Percentiles rank a stretch among this genome's conserved stretches.
Evolutionary conservation across 1,140 invertebrate genomes (phyloP).

Genomic region (Hirudo medicinalis): DNA sequence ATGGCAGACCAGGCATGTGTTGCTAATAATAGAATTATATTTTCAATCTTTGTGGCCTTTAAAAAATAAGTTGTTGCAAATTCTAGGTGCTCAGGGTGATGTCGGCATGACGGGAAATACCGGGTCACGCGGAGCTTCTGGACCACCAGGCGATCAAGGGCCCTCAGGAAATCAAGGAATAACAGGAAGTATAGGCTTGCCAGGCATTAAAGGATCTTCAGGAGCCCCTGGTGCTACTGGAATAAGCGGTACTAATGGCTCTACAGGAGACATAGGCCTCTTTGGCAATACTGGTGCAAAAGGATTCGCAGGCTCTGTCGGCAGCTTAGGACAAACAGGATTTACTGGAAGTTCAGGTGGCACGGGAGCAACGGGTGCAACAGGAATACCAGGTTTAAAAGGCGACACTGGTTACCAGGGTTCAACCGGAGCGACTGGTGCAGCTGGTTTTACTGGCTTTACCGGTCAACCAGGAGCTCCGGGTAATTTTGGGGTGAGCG

Average conservation of each 20-base stretch:
- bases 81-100: neutral
- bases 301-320: neutral
- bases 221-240: constrained; percentile 49
- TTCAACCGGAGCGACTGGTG: constrained; percentile 2
- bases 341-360: neutral
- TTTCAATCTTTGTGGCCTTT: neutral
- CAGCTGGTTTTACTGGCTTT: constrained; percentile 36
- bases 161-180: constrained; percentile 40
- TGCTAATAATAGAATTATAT: too few species aligned
- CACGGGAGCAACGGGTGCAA: neutral
- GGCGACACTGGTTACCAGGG: neutral
- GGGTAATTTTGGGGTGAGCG: constrained; percentile 52
- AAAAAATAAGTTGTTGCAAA: too few species aligned
- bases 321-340: neutral
- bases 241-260: neutral
- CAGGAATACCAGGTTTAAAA: neutral
- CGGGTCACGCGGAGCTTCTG: constrained; percentile 29
- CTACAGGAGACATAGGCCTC: neutral
- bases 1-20: neutral
- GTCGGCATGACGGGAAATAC: neutral
- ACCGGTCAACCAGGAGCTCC: constrained; percentile 49
- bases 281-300: neutral
- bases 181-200: constrained; percentile 39
- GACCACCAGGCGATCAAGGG: constrained; percentile 31
- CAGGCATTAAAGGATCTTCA: neutral